Percentiles rank a stretch among this genome's conserved stretches.
phyloP scores from a whole-genome alignment of 2,797 vertebrate species.

The Streptopelia turtur region DNA sequence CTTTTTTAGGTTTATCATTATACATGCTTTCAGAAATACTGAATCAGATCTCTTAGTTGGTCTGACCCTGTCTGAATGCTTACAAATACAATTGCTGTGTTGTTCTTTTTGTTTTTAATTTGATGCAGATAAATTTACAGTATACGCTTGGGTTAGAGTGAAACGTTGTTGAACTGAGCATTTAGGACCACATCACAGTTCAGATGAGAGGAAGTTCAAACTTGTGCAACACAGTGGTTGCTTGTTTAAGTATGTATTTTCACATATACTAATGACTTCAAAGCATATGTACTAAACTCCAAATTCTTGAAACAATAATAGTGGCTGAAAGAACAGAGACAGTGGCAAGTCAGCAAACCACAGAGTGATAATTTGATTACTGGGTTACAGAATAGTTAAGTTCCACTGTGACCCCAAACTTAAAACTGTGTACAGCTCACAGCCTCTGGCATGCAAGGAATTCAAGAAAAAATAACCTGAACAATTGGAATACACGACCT shows the following conservation, averaged over 20 bases:
- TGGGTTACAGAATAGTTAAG: neutral
- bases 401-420: neutral
- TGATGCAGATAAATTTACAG: neutral
- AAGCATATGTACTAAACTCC: neutral
- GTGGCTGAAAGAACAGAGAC: neutral
- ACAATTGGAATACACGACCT: neutral
- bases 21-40: neutral
- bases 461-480: neutral
- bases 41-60: neutral
- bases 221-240: neutral
- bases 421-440: neutral
- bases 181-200: neutral
- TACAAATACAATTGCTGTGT: neutral
- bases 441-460: neutral
- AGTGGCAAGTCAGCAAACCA: conserved; percentile 33
- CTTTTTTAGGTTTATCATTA: neutral
- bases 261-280: neutral
- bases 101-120: neutral
- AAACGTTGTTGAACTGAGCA: neutral
- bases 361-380: conserved; percentile 21
- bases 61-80: neutral
- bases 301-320: neutral
- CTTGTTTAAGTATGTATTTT: conserved; percentile 19
- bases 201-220: conserved; percentile 16
- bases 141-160: neutral